These are phyloP conservation scores for Cettia cetti DNA, from an alignment of 2,113 vertebrate genomes.

Conservation along the genomic window DNA sequence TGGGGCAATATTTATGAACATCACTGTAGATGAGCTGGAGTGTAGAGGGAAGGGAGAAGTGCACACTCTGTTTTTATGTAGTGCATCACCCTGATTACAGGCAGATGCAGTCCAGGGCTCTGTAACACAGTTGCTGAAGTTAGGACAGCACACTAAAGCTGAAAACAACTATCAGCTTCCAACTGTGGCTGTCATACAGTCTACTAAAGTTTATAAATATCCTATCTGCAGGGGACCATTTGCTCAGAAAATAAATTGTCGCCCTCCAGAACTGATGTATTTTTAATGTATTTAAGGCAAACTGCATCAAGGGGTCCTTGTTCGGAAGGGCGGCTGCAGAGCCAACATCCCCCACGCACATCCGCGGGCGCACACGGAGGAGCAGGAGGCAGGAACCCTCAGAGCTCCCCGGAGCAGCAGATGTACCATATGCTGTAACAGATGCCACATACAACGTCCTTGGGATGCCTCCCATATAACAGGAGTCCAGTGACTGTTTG, in stretches of 20 bases:
- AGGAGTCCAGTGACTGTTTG: not conserved
- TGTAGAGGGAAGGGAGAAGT: rapidly evolving
- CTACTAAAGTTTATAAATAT: not conserved
- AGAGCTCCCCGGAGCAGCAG: not conserved
- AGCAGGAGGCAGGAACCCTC: rapidly evolving
- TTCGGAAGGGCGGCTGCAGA: not conserved
- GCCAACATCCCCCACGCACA: rapidly evolving
- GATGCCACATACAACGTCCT: conserved; percentile 20
- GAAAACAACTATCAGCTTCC: not conserved
- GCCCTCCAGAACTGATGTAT: not conserved
- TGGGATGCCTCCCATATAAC: not conserved
- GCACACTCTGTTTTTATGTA: not conserved
- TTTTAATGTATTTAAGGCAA: not conserved
- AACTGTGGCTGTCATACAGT: not conserved
- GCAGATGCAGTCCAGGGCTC: not conserved
- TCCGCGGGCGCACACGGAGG: not conserved
- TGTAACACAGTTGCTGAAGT: not conserved
- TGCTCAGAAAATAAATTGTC: not conserved
- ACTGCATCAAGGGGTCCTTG: not conserved
- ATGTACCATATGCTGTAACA: conserved; percentile 47
- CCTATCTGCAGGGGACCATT: not conserved
- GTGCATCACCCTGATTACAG: not conserved
- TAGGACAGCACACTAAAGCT: not conserved
- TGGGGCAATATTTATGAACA: not conserved
- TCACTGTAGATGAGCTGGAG: not conserved